These are phyloP conservation scores for Osmerus eperlanus DNA, from an alignment of 2,113 vertebrate genomes.

Conservation along the genomic window DNA sequence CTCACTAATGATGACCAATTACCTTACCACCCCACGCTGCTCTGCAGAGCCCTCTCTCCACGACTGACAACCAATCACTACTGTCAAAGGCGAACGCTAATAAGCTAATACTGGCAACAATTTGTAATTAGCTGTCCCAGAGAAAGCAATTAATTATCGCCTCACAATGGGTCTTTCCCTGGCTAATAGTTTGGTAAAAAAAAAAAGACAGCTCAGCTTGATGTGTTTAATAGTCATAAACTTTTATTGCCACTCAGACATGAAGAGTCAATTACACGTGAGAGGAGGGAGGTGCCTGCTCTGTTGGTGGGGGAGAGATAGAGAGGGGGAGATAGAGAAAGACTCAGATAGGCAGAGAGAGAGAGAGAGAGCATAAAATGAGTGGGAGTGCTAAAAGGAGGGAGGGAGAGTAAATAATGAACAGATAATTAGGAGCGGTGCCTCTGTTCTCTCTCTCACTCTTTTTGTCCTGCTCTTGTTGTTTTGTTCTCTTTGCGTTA, in stretches of 20 bases:
- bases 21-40: constrained; percentile 27
- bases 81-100: constrained; percentile 63
- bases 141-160: constrained; percentile 73
- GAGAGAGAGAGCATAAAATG: constrained; percentile 37
- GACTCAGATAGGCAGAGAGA: not conserved
- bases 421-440: constrained; percentile 56
- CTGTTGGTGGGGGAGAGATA: constrained; percentile 38
- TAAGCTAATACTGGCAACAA: constrained; percentile 68
- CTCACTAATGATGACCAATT: constrained; percentile 52
- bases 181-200: constrained; percentile 60
- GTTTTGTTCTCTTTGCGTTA: not conserved
- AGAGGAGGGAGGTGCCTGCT: constrained; percentile 62
- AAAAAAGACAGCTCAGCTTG: constrained; percentile 62
- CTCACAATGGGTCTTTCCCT: constrained; percentile 56
- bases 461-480: constrained; percentile 11
- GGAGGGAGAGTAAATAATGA: constrained; percentile 64
- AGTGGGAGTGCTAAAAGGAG: constrained; percentile 59
- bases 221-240: constrained; percentile 76
- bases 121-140: constrained; percentile 68
- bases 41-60: constrained; percentile 23
- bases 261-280: constrained; percentile 73
- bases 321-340: not conserved
- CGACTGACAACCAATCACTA: constrained; percentile 50
- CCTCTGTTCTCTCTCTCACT: constrained; percentile 17
- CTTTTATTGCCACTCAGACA: constrained; percentile 70